Evolutionary conservation across 2,113 vertebrate genomes (phyloP).

Genomic region (Sitta europaea): DNA sequence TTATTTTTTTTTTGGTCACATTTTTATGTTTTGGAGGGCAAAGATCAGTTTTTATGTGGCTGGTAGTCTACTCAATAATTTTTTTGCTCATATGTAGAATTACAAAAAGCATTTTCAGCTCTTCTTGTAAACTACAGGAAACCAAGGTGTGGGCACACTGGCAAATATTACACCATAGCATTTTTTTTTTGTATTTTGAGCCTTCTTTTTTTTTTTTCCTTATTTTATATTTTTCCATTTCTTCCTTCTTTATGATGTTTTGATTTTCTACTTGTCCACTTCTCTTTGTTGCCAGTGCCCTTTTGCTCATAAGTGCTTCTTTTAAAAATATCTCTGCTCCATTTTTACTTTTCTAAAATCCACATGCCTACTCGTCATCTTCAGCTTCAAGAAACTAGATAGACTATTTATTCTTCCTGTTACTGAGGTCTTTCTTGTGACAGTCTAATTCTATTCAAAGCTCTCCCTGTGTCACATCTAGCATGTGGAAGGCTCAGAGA

Average conservation of each 20-base stretch:
- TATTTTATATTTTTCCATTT: not conserved
- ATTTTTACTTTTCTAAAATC: not conserved
- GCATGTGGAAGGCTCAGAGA: not conserved
- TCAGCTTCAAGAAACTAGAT: not conserved
- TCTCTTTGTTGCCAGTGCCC: not conserved
- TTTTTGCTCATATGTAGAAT: not conserved
- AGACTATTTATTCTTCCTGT: not conserved
- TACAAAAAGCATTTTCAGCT: not conserved
- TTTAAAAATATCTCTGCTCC: not conserved
- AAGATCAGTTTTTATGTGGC: not conserved
- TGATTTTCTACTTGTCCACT: not conserved
- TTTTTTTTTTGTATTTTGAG: not conserved
- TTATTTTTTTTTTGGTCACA: not conserved
- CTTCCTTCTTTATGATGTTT: not conserved
- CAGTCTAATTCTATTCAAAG: not conserved
- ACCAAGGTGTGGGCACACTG: not conserved
- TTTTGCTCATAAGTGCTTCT: not conserved
- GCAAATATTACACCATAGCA: not conserved
- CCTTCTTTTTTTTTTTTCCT: not conserved
- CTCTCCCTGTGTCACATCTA: not conserved
- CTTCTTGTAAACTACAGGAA: conserved; percentile 16
- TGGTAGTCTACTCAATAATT: not conserved
- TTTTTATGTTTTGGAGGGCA: not conserved
- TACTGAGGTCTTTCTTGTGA: not conserved
- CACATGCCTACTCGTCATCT: not conserved